Evolutionary conservation across 2,888 invertebrate genomes (phyloP).

Genomic region (Rosalia funebris): DNA sequence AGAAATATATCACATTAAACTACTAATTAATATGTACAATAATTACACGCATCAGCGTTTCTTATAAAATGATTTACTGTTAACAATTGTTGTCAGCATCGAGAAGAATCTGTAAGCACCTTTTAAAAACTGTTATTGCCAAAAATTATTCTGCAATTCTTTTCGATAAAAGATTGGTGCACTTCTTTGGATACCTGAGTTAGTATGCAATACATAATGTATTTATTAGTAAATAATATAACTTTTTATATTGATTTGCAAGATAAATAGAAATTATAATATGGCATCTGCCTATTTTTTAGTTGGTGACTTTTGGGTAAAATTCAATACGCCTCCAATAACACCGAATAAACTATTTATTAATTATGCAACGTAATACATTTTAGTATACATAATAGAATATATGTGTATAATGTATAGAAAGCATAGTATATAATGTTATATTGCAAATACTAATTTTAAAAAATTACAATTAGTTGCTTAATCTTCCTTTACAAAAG

Average conservation of each 20-base stretch:
- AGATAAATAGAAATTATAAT: too few relatives aligned
- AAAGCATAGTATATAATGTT: neutral
- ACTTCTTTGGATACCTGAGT: neutral
- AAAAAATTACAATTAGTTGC: too few relatives aligned
- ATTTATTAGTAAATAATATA: too few relatives aligned
- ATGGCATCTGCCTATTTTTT: too few relatives aligned
- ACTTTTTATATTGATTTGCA: too few relatives aligned
- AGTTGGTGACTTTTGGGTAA: neutral
- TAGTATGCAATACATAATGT: too few relatives aligned
- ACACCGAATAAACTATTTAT: slow-evolving; percentile 6
- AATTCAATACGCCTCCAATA: neutral
- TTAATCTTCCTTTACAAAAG: slow-evolving; percentile 21
- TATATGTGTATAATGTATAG: neutral
- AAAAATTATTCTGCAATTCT: neutral
- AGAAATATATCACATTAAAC: slow-evolving; percentile 24
- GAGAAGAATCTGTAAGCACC: neutral
- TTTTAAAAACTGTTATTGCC: neutral
- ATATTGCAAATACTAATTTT: neutral
- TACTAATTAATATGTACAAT: slow-evolving; percentile 20
- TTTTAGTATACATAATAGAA: neutral
- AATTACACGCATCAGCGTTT: neutral
- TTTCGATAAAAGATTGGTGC: neutral
- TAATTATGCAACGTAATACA: neutral
- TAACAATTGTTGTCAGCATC: neutral
- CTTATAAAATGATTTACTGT: neutral